Evolutionary conservation across 2,888 invertebrate species (phyloP).

Genomic region (Synergus itoensis): DNA sequence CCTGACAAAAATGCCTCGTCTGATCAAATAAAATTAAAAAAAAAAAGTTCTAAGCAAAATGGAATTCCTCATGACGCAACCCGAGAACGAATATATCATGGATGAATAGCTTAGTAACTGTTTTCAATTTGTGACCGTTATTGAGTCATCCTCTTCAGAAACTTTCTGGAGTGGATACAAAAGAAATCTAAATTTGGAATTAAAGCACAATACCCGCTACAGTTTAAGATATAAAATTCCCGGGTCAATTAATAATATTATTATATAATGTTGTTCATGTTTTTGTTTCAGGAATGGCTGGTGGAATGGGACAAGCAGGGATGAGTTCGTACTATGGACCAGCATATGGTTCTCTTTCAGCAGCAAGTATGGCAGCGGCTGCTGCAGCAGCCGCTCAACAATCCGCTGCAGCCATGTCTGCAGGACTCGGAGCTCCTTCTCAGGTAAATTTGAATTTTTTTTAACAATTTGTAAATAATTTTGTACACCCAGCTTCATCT

Average conservation of each 20-base stretch:
- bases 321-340: conserved; percentile 85
- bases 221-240: no score
- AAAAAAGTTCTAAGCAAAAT: conserved; percentile 6
- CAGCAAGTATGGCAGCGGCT: conserved; percentile 85
- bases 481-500: neutral
- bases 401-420: conserved; percentile 83
- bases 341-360: conserved; percentile 86
- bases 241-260: neutral
- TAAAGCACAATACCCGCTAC: neutral
- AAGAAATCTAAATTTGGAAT: neutral
- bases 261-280: neutral
- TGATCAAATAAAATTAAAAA: neutral
- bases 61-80: conserved; percentile 4
- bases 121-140: conserved; percentile 1
- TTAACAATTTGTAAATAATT: neutral
- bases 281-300: conserved; percentile 83
- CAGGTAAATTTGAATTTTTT: conserved; percentile 81
- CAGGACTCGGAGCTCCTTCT: conserved; percentile 83
- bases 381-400: conserved; percentile 86
- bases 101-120: conserved; percentile 18
- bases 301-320: conserved; percentile 83
- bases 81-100: conserved; percentile 1
- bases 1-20: neutral
- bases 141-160: neutral
- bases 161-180: neutral